A percentile compares a stretch with the other conserved stretches of the same genome.
These are phyloP conservation scores for Pachydiplax longipennis DNA, from an alignment of 2,888 invertebrate species.

Conservation along the genomic window DNA sequence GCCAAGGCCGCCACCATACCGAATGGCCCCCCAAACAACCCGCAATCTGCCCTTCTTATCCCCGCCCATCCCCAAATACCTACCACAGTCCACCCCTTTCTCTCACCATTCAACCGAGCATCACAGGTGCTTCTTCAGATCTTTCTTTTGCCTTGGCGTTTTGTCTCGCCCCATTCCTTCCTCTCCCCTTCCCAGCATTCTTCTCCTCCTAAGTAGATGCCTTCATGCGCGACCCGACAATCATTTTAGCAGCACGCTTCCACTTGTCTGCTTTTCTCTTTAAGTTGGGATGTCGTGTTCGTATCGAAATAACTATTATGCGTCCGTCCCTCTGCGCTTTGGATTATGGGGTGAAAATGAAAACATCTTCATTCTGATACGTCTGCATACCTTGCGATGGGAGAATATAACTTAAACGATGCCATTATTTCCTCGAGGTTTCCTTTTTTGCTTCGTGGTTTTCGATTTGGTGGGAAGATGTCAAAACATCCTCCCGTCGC, in stretches of 20 bases:
- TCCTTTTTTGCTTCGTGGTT: too few species aligned
- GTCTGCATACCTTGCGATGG: too few species aligned
- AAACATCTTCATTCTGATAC: neutral
- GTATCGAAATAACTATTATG: slow-evolving; percentile 28
- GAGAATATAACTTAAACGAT: too few species aligned
- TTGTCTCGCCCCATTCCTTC: too few species aligned
- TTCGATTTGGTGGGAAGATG: too few species aligned
- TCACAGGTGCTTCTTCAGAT: neutral
- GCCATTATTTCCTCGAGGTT: too few species aligned
- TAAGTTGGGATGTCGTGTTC: slow-evolving; percentile 20
- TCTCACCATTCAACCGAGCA: neutral
- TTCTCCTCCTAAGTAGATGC: neutral
- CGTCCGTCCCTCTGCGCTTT: neutral
- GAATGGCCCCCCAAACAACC: neutral
- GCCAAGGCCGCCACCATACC: neutral
- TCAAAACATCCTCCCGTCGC: too few species aligned
- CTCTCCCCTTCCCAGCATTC: neutral
- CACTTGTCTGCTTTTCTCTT: neutral
- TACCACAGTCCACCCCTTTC: too few species aligned
- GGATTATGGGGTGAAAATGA: neutral
- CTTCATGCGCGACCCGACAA: neutral
- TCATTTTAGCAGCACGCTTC: slow-evolving; percentile 16
- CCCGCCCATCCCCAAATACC: neutral
- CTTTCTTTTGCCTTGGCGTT: neutral
- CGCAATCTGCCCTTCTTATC: neutral